A percentile compares a stretch with the other conserved stretches of the same genome.
These are phyloP conservation scores for Ptilorrhoa leucosticta DNA, from an alignment of 2,113 vertebrate genomes.

Conservation along the genomic window DNA sequence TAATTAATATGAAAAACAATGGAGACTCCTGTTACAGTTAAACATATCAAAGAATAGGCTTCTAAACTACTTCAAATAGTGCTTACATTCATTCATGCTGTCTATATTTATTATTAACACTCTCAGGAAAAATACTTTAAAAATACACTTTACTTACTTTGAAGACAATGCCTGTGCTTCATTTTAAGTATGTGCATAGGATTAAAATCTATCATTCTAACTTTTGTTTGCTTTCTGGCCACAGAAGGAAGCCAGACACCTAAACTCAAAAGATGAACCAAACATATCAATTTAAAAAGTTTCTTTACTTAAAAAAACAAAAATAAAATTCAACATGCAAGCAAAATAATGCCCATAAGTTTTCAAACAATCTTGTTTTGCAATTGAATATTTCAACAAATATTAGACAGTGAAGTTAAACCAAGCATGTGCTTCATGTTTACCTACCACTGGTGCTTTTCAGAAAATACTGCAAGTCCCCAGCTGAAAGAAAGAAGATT, in stretches of 20 bases:
- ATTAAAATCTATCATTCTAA: neutral
- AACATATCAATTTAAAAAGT: neutral
- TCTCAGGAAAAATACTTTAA: neutral
- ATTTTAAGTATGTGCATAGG: neutral
- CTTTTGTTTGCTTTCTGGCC: neutral
- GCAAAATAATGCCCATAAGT: neutral
- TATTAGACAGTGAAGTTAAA: neutral
- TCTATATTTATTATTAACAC: neutral
- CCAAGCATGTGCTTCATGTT: neutral
- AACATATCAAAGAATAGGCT: neutral
- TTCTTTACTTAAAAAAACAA: neutral
- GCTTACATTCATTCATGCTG: neutral
- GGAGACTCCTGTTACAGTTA: neutral
- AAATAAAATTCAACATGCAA: neutral
- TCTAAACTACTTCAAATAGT: neutral
- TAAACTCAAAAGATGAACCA: neutral
- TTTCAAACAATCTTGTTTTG: neutral
- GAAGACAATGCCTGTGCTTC: neutral
- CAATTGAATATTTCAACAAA: neutral
- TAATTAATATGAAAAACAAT: neutral
- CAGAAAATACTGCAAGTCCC: constrained; percentile 88
- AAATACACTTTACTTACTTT: neutral
- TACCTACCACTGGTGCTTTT: constrained; percentile 95
- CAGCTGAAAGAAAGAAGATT: constrained; percentile 75
- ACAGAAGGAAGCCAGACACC: neutral